Base-by-base conservation (phyloP, 2,113 vertebrate genomes). In the Peromyscus californicus region DNA sequence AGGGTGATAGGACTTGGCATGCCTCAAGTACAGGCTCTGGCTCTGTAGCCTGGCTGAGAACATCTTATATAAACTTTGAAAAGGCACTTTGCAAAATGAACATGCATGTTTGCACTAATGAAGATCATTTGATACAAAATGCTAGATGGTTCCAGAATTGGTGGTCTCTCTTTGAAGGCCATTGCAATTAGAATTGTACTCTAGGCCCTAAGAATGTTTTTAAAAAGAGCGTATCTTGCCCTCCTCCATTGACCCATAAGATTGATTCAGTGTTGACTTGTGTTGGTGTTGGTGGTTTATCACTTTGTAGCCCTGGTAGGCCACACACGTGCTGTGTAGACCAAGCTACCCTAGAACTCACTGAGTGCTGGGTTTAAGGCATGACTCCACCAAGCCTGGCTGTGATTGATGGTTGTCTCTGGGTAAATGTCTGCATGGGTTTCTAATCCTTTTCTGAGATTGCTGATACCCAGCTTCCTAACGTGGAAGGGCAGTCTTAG, bases 21-120 rank as follows among this genome's bases (percentile, higher is more conserved):
- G 75, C 45, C 72, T 54, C 36, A 36, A 13, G 69, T 51, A 7
- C 13, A 65, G 48, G 45, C 78, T 63, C 22, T n/a, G 51, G 31
- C 76, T 97, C 69, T 95, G 31, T 67, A 86, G 54, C 51, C n/a
- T 7, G 65, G 36, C 3, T 91, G 54, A 97, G 76, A 86, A 75
- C 15, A 93, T 57, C 80, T 86, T 91, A 48, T 9, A 51, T 2
- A 86, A 91, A 78, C 69, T 92, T 94, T 69, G 33, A 80, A 79
- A 91, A 75, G 69, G 26, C 19, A 80, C 29, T 96, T 96, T 96
- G 90, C 74, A 91, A 91, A 94, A 86, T 74, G 93, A 67, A 63
- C 51, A 59, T 57, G 21, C n/a, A 19, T 93, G 7, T 91, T 79
- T 91, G 22, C 57, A n/a, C 57, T 90, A 70, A 65, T 61, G 74